These are phyloP conservation scores for Coracias cyanogaster DNA, from an alignment of 2,797 vertebrate species.

Conservation along the genomic window DNA sequence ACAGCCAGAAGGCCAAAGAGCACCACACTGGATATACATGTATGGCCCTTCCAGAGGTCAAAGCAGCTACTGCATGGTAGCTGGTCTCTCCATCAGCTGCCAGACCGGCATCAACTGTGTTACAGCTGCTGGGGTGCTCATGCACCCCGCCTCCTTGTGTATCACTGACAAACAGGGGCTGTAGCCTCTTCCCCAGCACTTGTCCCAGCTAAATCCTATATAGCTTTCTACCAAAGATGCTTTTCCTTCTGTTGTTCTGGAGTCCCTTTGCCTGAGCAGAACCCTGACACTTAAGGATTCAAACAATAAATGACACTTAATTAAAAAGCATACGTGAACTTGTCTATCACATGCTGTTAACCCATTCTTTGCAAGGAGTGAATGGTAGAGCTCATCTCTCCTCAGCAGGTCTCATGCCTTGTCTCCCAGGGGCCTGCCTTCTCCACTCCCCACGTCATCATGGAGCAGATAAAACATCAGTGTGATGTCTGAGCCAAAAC, in stretches of 20 bases:
- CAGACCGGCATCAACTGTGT: background rate
- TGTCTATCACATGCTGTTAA: background rate
- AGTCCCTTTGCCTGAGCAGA: background rate
- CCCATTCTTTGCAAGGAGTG: fast-evolving
- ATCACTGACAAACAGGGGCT: background rate
- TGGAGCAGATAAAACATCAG: background rate
- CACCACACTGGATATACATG: background rate
- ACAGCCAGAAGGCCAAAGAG: background rate
- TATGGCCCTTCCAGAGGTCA: background rate
- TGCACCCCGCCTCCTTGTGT: fast-evolving
- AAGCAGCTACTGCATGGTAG: background rate
- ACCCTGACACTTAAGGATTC: background rate
- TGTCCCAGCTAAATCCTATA: background rate
- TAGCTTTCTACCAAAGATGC: background rate
- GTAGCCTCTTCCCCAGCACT: background rate
- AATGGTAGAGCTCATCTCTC: background rate
- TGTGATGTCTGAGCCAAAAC: background rate
- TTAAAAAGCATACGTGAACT: background rate
- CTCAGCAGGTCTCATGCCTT: background rate
- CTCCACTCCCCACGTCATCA: background rate
- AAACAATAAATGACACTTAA: background rate
- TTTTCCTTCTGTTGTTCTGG: background rate
- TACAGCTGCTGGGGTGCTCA: background rate
- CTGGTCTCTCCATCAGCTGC: background rate
- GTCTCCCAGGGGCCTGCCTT: background rate